phyloP scores from a whole-genome alignment of 2,797 vertebrate genomes.

The Falco novaeseelandiae region DNA sequence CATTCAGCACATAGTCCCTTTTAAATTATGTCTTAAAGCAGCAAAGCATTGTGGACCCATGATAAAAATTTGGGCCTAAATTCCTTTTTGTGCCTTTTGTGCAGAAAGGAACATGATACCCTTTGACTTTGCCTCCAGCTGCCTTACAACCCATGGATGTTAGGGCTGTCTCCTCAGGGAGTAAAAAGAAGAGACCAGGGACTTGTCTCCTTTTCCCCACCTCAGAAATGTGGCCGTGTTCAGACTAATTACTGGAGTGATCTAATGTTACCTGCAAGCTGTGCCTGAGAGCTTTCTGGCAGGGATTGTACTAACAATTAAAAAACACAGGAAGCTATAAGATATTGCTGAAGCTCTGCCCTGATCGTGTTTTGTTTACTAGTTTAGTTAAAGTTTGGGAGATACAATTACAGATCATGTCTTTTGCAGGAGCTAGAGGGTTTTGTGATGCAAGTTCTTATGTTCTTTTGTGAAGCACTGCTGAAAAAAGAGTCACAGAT shows the following conservation, averaged over 20 bases:
- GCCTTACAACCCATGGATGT: background rate
- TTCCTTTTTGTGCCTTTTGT: background rate
- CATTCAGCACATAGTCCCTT: background rate
- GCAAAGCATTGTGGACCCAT: background rate
- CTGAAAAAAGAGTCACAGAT: background rate
- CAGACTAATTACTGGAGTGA: background rate
- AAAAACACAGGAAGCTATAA: background rate
- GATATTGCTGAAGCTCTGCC: background rate
- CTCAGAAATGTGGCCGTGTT: background rate
- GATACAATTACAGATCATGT: background rate
- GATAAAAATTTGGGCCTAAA: background rate
- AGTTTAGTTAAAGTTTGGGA: background rate
- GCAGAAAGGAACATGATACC: background rate
- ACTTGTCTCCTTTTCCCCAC: background rate
- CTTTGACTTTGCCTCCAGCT: background rate
- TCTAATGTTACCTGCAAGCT: background rate
- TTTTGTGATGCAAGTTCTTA: background rate
- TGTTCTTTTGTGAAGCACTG: background rate
- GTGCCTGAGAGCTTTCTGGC: background rate
- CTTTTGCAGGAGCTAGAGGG: background rate
- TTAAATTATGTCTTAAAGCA: background rate
- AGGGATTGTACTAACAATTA: background rate
- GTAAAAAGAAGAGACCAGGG: background rate
- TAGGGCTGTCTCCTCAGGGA: fast-evolving
- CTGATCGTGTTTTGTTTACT: background rate